Evolutionary conservation across 1,140 invertebrate species (phyloP).

Genomic region (Bombus superbus): DNA sequence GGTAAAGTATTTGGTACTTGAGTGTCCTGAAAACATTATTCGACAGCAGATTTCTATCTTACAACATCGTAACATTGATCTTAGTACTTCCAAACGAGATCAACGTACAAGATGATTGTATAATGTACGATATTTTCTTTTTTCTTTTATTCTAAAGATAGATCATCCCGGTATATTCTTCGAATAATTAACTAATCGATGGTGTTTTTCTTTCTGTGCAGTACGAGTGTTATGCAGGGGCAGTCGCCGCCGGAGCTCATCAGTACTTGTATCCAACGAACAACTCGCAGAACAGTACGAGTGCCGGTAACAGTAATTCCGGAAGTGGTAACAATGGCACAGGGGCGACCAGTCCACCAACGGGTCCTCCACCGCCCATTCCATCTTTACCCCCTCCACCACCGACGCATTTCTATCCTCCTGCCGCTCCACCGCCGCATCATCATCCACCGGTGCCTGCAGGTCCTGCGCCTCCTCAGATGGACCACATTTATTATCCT

Average conservation of each 20-base stretch:
- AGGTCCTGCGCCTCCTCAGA: conserved; percentile 70
- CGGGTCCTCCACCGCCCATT: conserved; percentile 64
- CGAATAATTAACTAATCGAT: neutral
- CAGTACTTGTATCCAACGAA: conserved; percentile 75
- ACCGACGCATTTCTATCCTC: conserved; percentile 75
- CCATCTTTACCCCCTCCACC: conserved; percentile 69
- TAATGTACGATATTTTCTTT: neutral
- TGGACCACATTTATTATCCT: conserved; percentile 79
- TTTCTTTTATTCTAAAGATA: neutral
- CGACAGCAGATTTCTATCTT: neutral
- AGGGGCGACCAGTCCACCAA: conserved; percentile 73
- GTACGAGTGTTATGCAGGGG: conserved; percentile 81
- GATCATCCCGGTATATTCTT: too few species aligned
- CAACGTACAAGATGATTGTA: neutral
- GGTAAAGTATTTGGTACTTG: conserved; percentile 21
- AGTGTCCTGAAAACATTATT: neutral
- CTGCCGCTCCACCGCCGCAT: conserved; percentile 72
- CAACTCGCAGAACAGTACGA: conserved; percentile 72
- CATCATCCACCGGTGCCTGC: conserved; percentile 72
- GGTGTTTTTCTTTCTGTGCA: conserved; percentile 59
- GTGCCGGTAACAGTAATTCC: conserved; percentile 68
- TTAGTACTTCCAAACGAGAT: conserved; percentile 13
- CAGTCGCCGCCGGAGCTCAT: conserved; percentile 74
- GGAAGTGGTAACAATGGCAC: conserved; percentile 68
- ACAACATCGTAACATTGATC: conserved; percentile 25